phyloP scores from a whole-genome alignment of 2,113 vertebrate genomes.

The Saguinus midas region DNA sequence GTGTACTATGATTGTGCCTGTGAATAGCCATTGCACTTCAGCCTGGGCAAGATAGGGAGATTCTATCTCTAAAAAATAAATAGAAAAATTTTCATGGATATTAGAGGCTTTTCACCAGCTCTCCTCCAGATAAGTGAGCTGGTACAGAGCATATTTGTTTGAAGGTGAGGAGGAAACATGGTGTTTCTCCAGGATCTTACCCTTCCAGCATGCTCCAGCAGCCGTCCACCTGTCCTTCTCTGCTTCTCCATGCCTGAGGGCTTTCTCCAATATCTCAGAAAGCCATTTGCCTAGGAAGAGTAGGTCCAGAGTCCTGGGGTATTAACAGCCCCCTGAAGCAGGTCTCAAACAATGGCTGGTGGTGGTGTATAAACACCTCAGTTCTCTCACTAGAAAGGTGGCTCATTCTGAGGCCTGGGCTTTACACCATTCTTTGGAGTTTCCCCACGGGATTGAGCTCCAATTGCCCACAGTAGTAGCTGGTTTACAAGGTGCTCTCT shows the following conservation, averaged over 20 bases:
- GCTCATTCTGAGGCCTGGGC: background rate
- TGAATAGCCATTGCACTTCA: background rate
- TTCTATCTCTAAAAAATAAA: background rate
- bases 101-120: background rate
- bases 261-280: background rate
- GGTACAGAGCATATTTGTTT: rapidly evolving
- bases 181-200: background rate
- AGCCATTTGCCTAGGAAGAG: background rate
- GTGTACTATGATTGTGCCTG: background rate
- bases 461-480: rapidly evolving
- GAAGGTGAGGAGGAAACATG: background rate
- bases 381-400: rapidly evolving
- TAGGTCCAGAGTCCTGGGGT: background rate
- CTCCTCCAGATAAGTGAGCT: background rate
- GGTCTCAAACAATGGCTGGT: background rate
- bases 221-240: background rate
- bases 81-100: too few relatives aligned
- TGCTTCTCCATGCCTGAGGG: background rate
- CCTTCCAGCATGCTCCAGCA: background rate
- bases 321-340: background rate
- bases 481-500: background rate
- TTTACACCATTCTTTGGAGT: background rate
- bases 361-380: rapidly evolving
- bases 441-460: background rate
- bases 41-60: background rate